Conservation (phyloP, 1,140 invertebrate species). For the Drosophila carrolli region DNA sequence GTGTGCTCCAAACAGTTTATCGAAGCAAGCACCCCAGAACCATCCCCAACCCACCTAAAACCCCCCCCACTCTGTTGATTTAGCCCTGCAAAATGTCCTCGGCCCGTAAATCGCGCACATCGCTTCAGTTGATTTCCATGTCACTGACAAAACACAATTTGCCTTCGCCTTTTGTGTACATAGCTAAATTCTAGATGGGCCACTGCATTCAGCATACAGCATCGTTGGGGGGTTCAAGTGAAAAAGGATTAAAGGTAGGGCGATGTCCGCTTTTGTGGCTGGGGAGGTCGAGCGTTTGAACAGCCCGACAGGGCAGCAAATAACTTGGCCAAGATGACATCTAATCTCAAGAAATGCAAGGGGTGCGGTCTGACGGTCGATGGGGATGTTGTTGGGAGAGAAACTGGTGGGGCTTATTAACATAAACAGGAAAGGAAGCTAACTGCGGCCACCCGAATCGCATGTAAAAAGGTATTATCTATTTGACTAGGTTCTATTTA, state of each 20-base stretch:
- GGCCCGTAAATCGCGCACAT: conserved; percentile 57
- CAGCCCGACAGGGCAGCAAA: conserved; percentile 12
- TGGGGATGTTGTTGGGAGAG: not conserved
- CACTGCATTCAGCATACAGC: conserved; percentile 5
- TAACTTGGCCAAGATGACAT: conserved; percentile 32
- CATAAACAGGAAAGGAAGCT: not conserved
- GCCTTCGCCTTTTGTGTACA: conserved; percentile 58
- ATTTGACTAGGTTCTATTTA: too few relatives aligned
- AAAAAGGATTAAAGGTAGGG: conserved; percentile 2
- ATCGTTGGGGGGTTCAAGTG: not conserved
- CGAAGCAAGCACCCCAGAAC: conserved; percentile 26
- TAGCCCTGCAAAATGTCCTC: conserved; percentile 34
- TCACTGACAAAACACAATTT: conserved; percentile 73
- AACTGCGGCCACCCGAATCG: too few relatives aligned
- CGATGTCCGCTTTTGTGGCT: not conserved
- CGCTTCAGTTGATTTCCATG: conserved; percentile 77
- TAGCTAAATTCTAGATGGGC: conserved; percentile 50
- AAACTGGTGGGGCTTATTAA: not conserved
- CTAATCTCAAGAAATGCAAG: conserved; percentile 22
- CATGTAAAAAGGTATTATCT: too few relatives aligned
- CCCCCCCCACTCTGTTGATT: conserved; percentile 2
- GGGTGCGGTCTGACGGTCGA: not conserved
- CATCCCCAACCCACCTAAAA: not conserved
- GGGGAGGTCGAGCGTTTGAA: not conserved
- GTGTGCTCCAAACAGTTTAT: conserved; percentile 67